phyloP scores from a whole-genome alignment of 2,113 vertebrate genomes.

The Clinocottus analis region DNA sequence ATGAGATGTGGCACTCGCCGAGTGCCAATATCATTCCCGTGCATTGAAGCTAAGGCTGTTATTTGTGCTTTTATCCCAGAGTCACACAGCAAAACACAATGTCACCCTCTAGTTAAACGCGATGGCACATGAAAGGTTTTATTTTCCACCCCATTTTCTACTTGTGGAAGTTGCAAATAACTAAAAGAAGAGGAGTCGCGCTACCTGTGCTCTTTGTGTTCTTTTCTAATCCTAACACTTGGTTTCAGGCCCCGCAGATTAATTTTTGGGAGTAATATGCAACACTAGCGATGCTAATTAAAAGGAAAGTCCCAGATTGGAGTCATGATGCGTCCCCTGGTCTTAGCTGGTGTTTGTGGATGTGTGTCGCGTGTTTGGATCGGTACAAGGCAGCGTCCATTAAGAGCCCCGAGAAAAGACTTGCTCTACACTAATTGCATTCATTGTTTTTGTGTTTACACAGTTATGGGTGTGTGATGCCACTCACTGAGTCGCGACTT shows the following conservation, averaged over 20 bases:
- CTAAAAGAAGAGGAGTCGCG: background rate
- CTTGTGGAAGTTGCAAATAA: background rate
- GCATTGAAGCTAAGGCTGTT: constrained; percentile 35
- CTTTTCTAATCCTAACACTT: constrained; percentile 11
- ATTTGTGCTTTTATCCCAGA: constrained; percentile 11
- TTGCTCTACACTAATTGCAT: constrained; percentile 45
- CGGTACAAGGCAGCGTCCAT: constrained; percentile 12
- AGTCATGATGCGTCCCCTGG: constrained; percentile 13
- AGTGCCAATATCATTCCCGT: constrained; percentile 45
- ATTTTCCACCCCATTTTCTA: background rate
- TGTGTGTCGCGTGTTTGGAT: constrained; percentile 9
- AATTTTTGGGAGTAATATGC: constrained; percentile 30
- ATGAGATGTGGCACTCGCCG: constrained; percentile 52
- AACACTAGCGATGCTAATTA: constrained; percentile 42
- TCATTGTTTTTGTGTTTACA: constrained; percentile 53
- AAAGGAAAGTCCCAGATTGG: constrained; percentile 46
- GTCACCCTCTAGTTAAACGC: background rate
- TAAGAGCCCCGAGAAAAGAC: constrained; percentile 22
- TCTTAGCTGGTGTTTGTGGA: constrained; percentile 20
- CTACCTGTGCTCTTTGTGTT: background rate
- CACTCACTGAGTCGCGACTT: constrained; percentile 25
- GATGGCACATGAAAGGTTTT: background rate
- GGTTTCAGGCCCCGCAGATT: constrained; percentile 38
- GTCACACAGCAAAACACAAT: constrained; percentile 9
- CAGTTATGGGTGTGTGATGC: constrained; percentile 24